Evolutionary conservation across 2,113 vertebrate genomes (phyloP).

Genomic region (Pelobates fuscus): DNA sequence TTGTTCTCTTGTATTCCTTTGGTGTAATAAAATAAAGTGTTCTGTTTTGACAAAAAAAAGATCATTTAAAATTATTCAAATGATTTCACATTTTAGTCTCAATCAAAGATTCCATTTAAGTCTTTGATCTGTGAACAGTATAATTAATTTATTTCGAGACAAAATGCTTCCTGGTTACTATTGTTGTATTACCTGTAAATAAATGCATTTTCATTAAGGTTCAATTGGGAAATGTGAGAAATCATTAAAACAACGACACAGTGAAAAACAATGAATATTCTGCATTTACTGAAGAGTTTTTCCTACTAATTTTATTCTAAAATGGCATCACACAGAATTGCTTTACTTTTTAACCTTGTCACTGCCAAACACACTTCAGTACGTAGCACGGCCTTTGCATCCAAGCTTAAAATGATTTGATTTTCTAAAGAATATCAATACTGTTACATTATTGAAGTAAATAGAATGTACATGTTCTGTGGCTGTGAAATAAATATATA

Average conservation of each 20-base stretch:
- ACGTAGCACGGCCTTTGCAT: too few species aligned
- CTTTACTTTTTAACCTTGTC: constrained; percentile 23
- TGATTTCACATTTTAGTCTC: background rate
- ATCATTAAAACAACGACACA: constrained; percentile 35
- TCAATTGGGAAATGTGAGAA: constrained; percentile 44
- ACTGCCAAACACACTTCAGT: background rate
- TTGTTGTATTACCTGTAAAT: constrained; percentile 44
- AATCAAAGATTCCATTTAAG: background rate
- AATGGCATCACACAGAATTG: background rate
- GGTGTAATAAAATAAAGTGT: too few species aligned
- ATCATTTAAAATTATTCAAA: background rate
- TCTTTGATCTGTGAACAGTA: background rate
- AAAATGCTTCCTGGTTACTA: constrained; percentile 11
- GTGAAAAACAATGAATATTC: constrained; percentile 46
- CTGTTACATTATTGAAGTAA: too few species aligned
- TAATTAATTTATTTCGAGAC: background rate
- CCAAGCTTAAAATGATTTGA: too few species aligned
- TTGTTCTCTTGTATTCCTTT: too few species aligned
- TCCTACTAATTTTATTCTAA: constrained; percentile 20
- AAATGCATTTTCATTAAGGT: constrained; percentile 46
- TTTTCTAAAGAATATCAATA: too few species aligned
- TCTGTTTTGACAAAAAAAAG: background rate
- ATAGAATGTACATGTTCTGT: too few species aligned
- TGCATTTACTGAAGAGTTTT: constrained; percentile 4
- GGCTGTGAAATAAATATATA: too few species aligned